phyloP scores from a whole-genome alignment of 2,888 invertebrate genomes.

The Apotomis betuletana region DNA sequence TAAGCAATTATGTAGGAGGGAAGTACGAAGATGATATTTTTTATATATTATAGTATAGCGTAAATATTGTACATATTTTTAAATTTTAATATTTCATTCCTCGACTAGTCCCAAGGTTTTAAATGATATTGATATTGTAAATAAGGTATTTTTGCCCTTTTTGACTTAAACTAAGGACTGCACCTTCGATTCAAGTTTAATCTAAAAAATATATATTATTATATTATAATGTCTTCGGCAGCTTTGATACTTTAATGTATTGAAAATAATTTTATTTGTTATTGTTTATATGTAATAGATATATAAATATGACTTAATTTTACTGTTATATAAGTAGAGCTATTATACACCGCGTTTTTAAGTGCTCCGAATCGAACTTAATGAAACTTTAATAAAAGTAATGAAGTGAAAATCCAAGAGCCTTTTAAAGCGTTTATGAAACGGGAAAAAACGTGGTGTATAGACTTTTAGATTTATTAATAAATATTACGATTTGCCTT shows the following conservation, averaged over 20 bases:
- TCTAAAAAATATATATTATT: neutral
- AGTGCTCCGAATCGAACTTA: neutral
- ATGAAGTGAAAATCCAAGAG: neutral
- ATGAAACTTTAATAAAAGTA: too few relatives aligned
- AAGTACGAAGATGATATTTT: slow-evolving; percentile 52
- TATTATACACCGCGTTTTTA: neutral
- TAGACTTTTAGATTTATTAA: slow-evolving; percentile 4
- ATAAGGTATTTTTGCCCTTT: slow-evolving; percentile 54
- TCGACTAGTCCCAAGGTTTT: slow-evolving; percentile 57
- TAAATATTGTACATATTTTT: slow-evolving; percentile 50
- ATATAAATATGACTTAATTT: slow-evolving; percentile 13
- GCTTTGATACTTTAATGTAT: slow-evolving; percentile 1
- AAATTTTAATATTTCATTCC: slow-evolving; percentile 52
- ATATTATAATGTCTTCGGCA: slow-evolving; percentile 8
- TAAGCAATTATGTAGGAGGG: slow-evolving; percentile 43
- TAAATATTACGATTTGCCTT: slow-evolving; percentile 35
- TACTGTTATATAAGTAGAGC: slow-evolving; percentile 7
- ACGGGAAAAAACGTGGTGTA: neutral
- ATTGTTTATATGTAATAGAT: slow-evolving; percentile 3
- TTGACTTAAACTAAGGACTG: slow-evolving; percentile 48
- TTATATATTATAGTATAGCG: slow-evolving; percentile 50
- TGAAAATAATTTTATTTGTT: neutral
- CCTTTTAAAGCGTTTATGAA: neutral
- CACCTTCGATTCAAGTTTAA: slow-evolving; percentile 33
- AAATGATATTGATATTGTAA: slow-evolving; percentile 50